phyloP scores from a whole-genome alignment of 2,888 invertebrate species.

The Euzetes globulus region DNA sequence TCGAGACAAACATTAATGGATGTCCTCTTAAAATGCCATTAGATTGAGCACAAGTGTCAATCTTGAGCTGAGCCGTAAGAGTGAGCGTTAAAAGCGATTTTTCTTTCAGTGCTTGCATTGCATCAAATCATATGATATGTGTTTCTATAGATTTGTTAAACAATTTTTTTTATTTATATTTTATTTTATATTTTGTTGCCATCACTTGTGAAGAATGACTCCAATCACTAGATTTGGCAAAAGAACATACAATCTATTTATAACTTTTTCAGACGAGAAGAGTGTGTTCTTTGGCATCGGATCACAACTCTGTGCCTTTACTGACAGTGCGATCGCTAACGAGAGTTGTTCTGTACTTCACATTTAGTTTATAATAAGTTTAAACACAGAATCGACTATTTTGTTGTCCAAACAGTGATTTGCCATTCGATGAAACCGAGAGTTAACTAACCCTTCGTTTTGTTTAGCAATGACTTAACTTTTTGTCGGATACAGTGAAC shows the following conservation, averaged over 20 bases:
- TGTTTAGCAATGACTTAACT: not conserved
- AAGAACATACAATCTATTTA: slow-evolving; percentile 9
- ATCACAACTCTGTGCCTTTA: not conserved
- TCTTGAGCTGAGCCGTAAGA: no score
- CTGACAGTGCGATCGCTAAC: not conserved
- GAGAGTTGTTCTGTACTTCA: not conserved
- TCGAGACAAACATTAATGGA: not conserved
- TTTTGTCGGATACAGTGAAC: not conserved
- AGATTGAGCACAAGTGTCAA: no score
- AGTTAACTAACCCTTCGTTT: slow-evolving; percentile 3
- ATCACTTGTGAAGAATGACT: slow-evolving; percentile 6
- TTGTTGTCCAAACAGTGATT: not conserved
- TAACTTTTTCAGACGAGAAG: not conserved
- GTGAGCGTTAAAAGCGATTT: no score
- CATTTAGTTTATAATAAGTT: not conserved
- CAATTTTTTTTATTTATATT: no score
- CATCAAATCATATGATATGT: no score
- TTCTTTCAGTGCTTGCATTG: no score
- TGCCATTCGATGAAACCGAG: not conserved
- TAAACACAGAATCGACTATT: not conserved
- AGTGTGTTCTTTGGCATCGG: not conserved
- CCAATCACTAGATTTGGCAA: slow-evolving; percentile 17
- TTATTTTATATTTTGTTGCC: not conserved
- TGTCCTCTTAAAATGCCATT: not conserved
- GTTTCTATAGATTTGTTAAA: no score